Conservation (phyloP, 2,888 invertebrate species). For the Phymatocera aterrima region DNA sequence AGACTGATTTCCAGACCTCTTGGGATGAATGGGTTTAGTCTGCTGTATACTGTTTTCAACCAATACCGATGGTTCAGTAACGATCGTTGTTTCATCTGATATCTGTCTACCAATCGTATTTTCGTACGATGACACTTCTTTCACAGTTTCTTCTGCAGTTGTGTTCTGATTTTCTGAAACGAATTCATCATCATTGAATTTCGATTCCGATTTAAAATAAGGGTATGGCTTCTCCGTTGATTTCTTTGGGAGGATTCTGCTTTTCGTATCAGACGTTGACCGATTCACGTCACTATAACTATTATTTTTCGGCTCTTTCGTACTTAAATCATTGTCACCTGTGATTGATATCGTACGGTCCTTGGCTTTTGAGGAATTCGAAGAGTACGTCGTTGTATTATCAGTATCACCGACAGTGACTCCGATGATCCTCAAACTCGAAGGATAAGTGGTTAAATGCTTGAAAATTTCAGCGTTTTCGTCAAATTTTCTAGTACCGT, state of each 20-base stretch:
- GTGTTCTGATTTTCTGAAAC: constrained; percentile 10
- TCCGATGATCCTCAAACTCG: constrained; percentile 52
- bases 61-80: constrained; percentile 62
- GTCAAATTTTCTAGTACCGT: neutral
- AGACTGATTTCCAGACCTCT: constrained; percentile 55
- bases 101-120: constrained; percentile 63
- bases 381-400: constrained; percentile 23
- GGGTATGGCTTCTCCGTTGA: constrained; percentile 55
- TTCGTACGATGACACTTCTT: constrained; percentile 61
- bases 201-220: constrained; percentile 48
- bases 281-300: neutral
- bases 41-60: constrained; percentile 66
- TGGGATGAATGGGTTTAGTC: constrained; percentile 58
- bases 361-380: constrained; percentile 50
- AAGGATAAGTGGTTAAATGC: constrained; percentile 55
- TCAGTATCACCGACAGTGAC: neutral
- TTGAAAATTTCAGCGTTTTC: constrained; percentile 56
- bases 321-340: constrained; percentile 55
- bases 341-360: constrained; percentile 63
- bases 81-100: constrained; percentile 57
- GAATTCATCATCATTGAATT: neutral
- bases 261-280: neutral
- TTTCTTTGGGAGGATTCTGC: constrained; percentile 10
- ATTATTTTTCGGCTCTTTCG: constrained; percentile 31
- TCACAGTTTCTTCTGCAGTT: constrained; percentile 48